Percentiles rank a stretch among this genome's conserved stretches.
These are phyloP conservation scores for Himantopus leucocephalus DNA, from an alignment of 2,113 vertebrate species.

Conservation along the genomic window DNA sequence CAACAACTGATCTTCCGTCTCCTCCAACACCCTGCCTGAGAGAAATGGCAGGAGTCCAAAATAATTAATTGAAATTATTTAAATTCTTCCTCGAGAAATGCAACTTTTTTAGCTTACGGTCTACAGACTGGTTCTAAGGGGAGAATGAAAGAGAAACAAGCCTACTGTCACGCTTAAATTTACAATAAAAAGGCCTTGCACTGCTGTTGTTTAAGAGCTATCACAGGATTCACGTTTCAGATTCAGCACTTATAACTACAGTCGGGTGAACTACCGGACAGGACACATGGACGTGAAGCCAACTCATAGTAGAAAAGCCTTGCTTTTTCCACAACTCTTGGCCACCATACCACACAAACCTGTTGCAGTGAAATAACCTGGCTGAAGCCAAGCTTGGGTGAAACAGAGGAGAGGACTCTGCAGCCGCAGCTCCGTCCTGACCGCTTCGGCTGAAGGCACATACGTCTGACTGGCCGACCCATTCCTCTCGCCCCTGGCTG, in stretches of 20 bases:
- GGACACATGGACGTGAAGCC: fast-evolving
- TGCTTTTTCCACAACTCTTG: not conserved
- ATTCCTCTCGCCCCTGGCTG: not conserved
- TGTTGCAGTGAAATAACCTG: not conserved
- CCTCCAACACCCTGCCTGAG: not conserved
- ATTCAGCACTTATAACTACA: not conserved
- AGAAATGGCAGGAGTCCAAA: not conserved
- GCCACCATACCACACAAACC: not conserved
- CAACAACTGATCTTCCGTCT: not conserved
- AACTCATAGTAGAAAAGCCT: fast-evolving
- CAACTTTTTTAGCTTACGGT: not conserved
- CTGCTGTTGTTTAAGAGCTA: not conserved
- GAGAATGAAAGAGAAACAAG: not conserved
- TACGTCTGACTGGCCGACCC: fast-evolving
- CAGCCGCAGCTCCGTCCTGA: not conserved
- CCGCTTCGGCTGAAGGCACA: not conserved
- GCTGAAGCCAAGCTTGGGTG: not conserved
- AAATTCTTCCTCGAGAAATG: not conserved
- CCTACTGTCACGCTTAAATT: not conserved
- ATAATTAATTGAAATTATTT: not conserved
- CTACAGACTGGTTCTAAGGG: not conserved
- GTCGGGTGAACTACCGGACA: not conserved
- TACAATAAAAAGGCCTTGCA: not conserved
- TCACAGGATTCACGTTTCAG: fast-evolving
- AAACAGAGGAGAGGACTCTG: not conserved